Base-by-base conservation (phyloP, 2,888 invertebrate species). In the Epistrophe grossulariae region DNA sequence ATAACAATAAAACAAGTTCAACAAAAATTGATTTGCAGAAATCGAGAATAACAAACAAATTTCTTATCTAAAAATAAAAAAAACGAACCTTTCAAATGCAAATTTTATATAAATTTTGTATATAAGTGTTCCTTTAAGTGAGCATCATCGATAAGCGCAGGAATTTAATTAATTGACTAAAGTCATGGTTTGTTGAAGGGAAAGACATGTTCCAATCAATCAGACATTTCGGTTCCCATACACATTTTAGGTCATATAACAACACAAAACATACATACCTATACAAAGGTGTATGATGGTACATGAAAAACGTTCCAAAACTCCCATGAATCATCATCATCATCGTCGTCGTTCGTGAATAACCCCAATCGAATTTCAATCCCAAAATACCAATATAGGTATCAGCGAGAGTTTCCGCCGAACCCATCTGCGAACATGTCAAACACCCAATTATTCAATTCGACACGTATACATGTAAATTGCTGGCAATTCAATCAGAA, bases 371-470 rank as follows among this genome's bases (percentile, higher is more conserved):
- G 84, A 81, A 81, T 68, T 78, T 64, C 81, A 72, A 74, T 81
- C 62, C 85, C 70, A 50, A 85, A 78, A 74, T 57, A 31, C 55
- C 81, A 24, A 24, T 24, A 24, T 40, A 74, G n/a, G n/a, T 50
- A 48, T 35, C 11, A 11, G 5, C 15, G 28, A 17, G n/a, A 40
- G 72, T 84, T 85, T 78, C 81, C 80, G 77, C 80, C 73, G 64
- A 85, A 85, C 81, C 81, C 81, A 78, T 81, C 78, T 85, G 85
- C 83, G 83, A 79, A 83, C 87, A 82, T 87, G 87, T 87, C 87
- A 87, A 87, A 87, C 87, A 87, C 83, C 87, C 87, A 87, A 87
- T 87, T 87, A 87, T 87, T 87, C 87, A 87, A 87, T 87, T 87
- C 87, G 87, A 87, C 87, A 87, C 87, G 87, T 87, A 87, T 87